Percentiles rank a stretch among this genome's conserved stretches.
phyloP scores from a whole-genome alignment of 53 echinoderm and acorn worm genomes.

The Echinometra lucunter region DNA sequence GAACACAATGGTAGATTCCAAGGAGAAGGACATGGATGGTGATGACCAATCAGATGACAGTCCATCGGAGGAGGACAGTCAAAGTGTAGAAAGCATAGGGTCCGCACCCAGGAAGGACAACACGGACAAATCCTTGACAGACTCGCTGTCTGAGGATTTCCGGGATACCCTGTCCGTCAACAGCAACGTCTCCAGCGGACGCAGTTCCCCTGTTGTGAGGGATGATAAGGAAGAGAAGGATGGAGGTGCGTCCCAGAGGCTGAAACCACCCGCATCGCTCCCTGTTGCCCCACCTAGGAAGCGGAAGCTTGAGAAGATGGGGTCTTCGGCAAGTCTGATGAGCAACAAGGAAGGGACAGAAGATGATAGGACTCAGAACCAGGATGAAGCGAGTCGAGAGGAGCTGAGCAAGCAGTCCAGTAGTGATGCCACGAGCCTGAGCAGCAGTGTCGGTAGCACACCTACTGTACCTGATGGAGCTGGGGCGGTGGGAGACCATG shows the following conservation, averaged over 20 bases:
- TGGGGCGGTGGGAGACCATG: not conserved
- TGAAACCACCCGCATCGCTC: constrained; percentile 57
- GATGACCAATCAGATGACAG: constrained; percentile 82
- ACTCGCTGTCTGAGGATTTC: constrained; percentile 80
- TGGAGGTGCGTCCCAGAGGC: not conserved
- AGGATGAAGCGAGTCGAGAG: not conserved
- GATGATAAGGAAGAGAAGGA: constrained; percentile 44
- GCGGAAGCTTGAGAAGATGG: constrained; percentile 51
- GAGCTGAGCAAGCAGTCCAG: not conserved
- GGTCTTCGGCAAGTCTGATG: not conserved
- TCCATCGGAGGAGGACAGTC: constrained; percentile 94
- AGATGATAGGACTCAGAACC: not conserved
- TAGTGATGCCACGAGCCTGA: constrained; percentile 31
- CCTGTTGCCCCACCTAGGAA: constrained; percentile 57
- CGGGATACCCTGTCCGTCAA: constrained; percentile 46
- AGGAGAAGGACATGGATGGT: constrained; percentile 46
- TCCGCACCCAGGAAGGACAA: constrained; percentile 75
- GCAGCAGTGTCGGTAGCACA: constrained; percentile 57
- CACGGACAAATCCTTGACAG: constrained; percentile 77
- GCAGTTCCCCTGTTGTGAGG: constrained; percentile 67
- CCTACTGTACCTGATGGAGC: constrained; percentile 28
- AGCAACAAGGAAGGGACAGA: not conserved
- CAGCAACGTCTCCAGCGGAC: constrained; percentile 59
- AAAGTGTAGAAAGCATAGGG: constrained; percentile 85
- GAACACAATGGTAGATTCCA: constrained; percentile 54